Base-by-base conservation (phyloP, 2,888 invertebrate genomes). In the Drosophila prostipennis region DNA sequence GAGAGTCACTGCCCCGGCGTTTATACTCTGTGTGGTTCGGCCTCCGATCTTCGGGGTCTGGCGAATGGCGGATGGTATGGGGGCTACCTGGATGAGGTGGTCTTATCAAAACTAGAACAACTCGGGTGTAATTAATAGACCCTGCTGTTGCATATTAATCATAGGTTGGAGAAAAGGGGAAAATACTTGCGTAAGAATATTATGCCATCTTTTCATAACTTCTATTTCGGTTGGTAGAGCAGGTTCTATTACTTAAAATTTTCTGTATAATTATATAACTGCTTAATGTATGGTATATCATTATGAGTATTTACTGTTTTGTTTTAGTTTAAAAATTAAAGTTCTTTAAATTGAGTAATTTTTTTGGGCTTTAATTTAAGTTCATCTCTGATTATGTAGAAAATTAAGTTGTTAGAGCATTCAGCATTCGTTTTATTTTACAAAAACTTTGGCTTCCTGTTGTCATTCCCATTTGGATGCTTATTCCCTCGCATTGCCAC, bases 1-100 rank as follows among this genome's bases (percentile, higher is more conserved):
- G 60, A 54, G 56, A 59, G 82, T 82, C 82, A 82, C 74, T 82
- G 82, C 70, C 80, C 70, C 68, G 68, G 51, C 48, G 57, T 40
- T 40, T 53, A 53, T 53, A 53, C 58, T 42, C 34, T 34, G 53
- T 29, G 58, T 39, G 32, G 39, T 7, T 2, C 39, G 57, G 39
- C 53, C 34, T 26, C 45, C 36, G 45, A 16, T 36, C 36, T 48
- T 19, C 29, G 55, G 55, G 55, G 55, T 26, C 14, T 23, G 16
- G 32, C 34, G 7, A 34, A 19, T 40, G 58, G 61, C 34, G 11
- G 34, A 32, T 40, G 58, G 61, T 6, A 48, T 46, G 58, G 37
- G 29, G 43, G 37, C 57, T 45, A 14, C 46, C 37, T 14, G 29
- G 45, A 57, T n/a, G 45, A 32, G 60, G 19, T 39, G 57, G 43